These are phyloP conservation scores for Drosophila rubida DNA, from an alignment of 2,888 invertebrate species.

Conservation along the genomic window DNA sequence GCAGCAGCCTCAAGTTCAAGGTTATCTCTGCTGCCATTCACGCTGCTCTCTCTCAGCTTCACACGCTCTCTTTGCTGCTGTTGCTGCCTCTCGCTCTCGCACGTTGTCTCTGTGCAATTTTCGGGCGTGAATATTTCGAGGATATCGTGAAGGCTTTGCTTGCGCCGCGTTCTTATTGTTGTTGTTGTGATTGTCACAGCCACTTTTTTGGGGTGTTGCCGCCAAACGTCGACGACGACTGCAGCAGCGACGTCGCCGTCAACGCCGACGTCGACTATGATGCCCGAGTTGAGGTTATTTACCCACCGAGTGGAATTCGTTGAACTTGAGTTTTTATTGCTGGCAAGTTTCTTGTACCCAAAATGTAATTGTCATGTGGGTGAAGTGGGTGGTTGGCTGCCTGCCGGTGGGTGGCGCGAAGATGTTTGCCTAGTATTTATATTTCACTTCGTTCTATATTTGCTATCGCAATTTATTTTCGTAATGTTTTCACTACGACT, in stretches of 20 bases:
- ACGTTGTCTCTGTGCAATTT: conserved; percentile 28
- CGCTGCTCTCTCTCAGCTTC: conserved; percentile 9
- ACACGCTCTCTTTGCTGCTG: conserved; percentile 7
- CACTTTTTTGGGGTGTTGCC: conserved; percentile 64
- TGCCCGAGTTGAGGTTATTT: conserved; percentile 66
- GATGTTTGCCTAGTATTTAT: neutral
- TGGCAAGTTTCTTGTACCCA: conserved; percentile 44
- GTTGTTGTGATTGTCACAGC: conserved; percentile 21
- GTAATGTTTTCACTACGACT: neutral
- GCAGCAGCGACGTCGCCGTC: conserved; percentile 8
- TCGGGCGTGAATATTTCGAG: conserved; percentile 67
- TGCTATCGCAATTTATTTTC: neutral
- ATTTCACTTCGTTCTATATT: neutral
- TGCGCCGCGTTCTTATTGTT: conserved; percentile 9
- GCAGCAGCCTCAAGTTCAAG: conserved; percentile 68
- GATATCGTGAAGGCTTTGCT: conserved; percentile 53
- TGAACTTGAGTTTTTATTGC: conserved; percentile 70
- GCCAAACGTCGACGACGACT: conserved; percentile 18
- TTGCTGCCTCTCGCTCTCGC: conserved; percentile 20
- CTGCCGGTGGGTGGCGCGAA: neutral
- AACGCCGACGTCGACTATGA: conserved; percentile 26
- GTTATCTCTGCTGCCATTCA: conserved; percentile 52
- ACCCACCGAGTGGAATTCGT: conserved; percentile 69
- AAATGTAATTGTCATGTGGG: conserved; percentile 26
- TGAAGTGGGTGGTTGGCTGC: conserved; percentile 1